Percentiles rank a stretch among this genome's conserved stretches.
Conservation (phyloP, 2,888 invertebrate genomes). For the Cylloceria caligata region DNA sequence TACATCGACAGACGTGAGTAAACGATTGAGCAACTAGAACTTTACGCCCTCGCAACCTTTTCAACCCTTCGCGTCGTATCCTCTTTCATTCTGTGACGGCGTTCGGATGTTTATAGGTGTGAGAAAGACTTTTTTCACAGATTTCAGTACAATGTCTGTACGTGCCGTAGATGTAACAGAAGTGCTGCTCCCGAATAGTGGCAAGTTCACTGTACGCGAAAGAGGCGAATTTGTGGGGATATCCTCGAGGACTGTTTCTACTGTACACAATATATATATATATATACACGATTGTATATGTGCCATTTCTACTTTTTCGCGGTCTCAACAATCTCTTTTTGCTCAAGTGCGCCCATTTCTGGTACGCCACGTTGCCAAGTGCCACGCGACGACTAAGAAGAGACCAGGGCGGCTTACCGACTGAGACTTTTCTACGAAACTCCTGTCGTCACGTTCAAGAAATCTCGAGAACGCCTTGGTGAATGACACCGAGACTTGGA, state of each 20-base stretch:
- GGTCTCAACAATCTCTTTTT: conserved; percentile 36
- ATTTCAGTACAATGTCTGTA: neutral
- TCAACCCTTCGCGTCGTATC: conserved; percentile 17
- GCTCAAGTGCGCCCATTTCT: conserved; percentile 51
- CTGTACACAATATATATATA: neutral
- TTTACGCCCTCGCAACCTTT: conserved; percentile 5
- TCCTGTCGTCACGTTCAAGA: neutral
- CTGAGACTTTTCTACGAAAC: conserved; percentile 22
- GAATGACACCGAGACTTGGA: neutral
- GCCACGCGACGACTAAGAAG: neutral
- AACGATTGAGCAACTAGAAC: conserved; percentile 31
- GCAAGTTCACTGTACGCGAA: conserved; percentile 34
- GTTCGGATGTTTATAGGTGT: neutral
- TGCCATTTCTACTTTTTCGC: conserved; percentile 56
- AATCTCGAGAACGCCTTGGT: conserved; percentile 6
- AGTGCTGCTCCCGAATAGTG: conserved; percentile 25
- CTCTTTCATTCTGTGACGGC: conserved; percentile 15
- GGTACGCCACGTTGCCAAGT: conserved; percentile 32
- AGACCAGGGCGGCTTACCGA: neutral
- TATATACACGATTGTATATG: neutral
- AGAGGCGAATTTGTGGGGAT: conserved; percentile 59
- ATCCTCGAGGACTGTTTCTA: conserved; percentile 26
- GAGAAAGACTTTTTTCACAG: conserved; percentile 15
- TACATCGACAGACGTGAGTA: conserved; percentile 92
- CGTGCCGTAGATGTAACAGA: conserved; percentile 8